These are phyloP conservation scores for Axinella damicornis DNA, from an alignment of 37 sponge, comb jelly and placozoan species.

Conservation along the genomic window DNA sequence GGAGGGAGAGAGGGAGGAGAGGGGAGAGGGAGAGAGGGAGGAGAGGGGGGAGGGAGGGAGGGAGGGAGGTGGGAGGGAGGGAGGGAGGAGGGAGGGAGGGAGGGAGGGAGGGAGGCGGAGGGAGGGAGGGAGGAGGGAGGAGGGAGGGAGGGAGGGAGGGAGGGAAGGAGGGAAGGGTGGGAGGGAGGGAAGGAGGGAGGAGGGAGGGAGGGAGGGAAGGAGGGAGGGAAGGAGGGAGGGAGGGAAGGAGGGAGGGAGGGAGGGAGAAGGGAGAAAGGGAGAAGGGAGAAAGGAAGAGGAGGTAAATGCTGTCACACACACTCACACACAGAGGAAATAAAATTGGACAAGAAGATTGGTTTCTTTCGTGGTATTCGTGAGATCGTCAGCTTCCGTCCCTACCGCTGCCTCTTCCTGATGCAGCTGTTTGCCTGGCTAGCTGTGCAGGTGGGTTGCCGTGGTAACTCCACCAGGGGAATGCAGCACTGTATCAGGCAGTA, in stretches of 20 bases:
- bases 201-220: no score
- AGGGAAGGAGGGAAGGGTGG: no score
- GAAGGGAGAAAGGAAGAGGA: no score
- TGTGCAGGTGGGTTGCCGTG: constrained; percentile 53
- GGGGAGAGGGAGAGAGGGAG: neutral
- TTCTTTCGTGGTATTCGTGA: constrained; percentile 56
- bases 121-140: neutral
- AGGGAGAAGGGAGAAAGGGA: no score
- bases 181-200: no score
- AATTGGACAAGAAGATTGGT: constrained; percentile 37
- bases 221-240: neutral
- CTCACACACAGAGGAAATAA: constrained; percentile 27
- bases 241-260: neutral
- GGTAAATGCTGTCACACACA: neutral
- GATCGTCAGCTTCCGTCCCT: constrained; percentile 62
- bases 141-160: no score
- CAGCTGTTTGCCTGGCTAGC: constrained; percentile 79
- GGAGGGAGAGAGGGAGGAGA: neutral
- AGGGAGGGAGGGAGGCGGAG: neutral
- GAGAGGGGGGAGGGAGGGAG: neutral
- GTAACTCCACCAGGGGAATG: no score
- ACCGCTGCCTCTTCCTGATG: constrained; percentile 43
- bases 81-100: neutral
- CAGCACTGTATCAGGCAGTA: no score
- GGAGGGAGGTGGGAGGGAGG: no score